Percentiles rank a stretch among this genome's conserved stretches.
Conservation (phyloP, 2,888 invertebrate genomes). For the Oegoconia quadripuncta region DNA sequence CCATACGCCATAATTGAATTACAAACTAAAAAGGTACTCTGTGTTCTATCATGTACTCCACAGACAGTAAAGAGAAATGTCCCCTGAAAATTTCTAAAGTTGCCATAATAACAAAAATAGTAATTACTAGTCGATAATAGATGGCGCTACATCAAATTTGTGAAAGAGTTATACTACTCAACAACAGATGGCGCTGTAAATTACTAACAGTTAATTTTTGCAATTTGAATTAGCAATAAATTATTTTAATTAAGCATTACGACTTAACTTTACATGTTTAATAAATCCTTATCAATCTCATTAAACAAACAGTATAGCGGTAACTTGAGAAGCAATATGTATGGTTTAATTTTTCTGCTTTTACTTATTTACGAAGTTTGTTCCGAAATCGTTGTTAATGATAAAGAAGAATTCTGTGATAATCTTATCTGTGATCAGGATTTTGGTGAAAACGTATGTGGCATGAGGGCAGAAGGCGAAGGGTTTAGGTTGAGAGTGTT, state of each 20-base stretch:
- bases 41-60: too few relatives aligned
- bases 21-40: too few relatives aligned
- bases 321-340: not conserved
- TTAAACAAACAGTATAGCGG: too few relatives aligned
- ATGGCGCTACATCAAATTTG: not conserved
- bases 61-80: too few relatives aligned
- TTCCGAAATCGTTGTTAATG: constrained; percentile 3
- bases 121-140: constrained; percentile 4
- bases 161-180: constrained; percentile 3
- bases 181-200: constrained; percentile 7
- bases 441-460: constrained; percentile 37
- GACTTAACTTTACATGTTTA: too few relatives aligned
- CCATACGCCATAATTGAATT: too few relatives aligned
- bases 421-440: constrained; percentile 25
- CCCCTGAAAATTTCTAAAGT: too few relatives aligned
- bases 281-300: not conserved
- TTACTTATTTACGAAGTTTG: not conserved
- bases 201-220: not conserved
- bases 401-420: constrained; percentile 40
- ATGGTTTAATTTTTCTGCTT: not conserved
- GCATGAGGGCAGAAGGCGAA: constrained; percentile 35
- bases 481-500: constrained; percentile 43
- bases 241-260: too few relatives aligned
- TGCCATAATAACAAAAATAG: too few relatives aligned
- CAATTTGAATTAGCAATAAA: not conserved